Conservation (phyloP, 2,113 vertebrate species). For the Malurus alboscapulatus region DNA sequence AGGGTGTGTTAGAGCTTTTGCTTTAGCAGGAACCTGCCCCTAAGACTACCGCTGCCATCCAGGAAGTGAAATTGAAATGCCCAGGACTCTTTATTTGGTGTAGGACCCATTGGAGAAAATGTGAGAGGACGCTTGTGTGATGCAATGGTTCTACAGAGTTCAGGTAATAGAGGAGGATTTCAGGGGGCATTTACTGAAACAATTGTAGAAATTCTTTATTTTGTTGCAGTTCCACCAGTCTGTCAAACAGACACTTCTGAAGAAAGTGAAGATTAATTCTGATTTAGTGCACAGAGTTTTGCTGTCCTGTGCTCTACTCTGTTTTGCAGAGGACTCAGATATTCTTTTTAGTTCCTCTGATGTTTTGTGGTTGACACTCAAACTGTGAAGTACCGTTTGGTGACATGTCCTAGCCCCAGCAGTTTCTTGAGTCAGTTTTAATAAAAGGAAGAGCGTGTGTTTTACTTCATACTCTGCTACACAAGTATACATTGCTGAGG, state of each 20-base stretch:
- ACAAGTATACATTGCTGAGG: background rate
- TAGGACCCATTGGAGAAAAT: background rate
- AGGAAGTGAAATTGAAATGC: background rate
- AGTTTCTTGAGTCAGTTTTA: background rate
- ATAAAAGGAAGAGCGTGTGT: background rate
- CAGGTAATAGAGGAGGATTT: background rate
- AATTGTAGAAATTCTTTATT: background rate
- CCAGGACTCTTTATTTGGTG: background rate
- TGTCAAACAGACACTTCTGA: background rate
- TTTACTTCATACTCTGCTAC: background rate
- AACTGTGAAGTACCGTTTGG: background rate
- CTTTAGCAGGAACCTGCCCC: background rate
- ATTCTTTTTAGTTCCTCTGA: background rate
- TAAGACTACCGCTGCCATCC: background rate
- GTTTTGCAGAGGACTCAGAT: background rate
- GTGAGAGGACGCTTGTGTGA: fast-evolving
- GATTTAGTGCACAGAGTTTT: background rate
- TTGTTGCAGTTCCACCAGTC: background rate
- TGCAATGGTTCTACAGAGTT: background rate
- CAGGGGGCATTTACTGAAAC: background rate
- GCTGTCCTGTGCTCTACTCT: background rate
- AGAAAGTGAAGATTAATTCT: background rate
- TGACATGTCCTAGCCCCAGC: background rate
- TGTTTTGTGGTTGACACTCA: background rate
- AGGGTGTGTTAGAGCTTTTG: background rate